Percentiles rank a stretch among this genome's conserved stretches.
Conservation (phyloP, 53 echinoderm and acorn worm genomes). For the Zoroaster sp. region DNA sequence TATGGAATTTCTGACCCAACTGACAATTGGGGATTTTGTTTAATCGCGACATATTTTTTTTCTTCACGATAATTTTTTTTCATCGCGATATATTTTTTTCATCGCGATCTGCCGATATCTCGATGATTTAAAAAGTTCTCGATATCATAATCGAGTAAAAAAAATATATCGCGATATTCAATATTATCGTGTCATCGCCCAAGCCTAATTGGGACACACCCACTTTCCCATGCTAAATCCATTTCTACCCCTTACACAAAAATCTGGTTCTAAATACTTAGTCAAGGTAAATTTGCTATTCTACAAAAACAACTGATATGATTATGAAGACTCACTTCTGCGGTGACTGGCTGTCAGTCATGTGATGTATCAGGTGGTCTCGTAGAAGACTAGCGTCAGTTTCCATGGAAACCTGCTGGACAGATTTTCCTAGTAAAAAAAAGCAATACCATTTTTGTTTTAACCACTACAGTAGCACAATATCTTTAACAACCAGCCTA, state of each 20-base stretch:
- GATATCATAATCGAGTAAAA: too few species aligned
- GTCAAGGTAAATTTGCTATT: neutral
- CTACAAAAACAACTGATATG: neutral
- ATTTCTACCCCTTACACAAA: neutral
- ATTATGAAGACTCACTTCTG: conserved; percentile 22
- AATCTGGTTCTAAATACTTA: neutral
- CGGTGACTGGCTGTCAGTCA: conserved; percentile 39
- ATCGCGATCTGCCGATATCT: too few species aligned
- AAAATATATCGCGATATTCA: too few species aligned
- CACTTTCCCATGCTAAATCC: neutral
- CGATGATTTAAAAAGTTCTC: too few species aligned
- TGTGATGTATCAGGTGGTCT: conserved; percentile 62
- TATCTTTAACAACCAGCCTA: neutral
- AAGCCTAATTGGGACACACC: too few species aligned
- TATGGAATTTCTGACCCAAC: too few species aligned
- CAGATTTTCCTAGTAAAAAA: conserved; percentile 33
- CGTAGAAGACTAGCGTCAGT: conserved; percentile 51
- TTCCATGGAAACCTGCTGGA: conserved; percentile 19
- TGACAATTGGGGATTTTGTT: too few species aligned
- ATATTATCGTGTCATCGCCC: too few species aligned
- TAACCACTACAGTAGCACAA: neutral
- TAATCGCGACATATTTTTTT: too few species aligned
- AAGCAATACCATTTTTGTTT: neutral
- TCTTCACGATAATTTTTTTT: too few species aligned
- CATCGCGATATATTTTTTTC: too few species aligned